Base-by-base conservation (phyloP, 2,888 invertebrate genomes). In the Metacarcinus magister region DNA sequence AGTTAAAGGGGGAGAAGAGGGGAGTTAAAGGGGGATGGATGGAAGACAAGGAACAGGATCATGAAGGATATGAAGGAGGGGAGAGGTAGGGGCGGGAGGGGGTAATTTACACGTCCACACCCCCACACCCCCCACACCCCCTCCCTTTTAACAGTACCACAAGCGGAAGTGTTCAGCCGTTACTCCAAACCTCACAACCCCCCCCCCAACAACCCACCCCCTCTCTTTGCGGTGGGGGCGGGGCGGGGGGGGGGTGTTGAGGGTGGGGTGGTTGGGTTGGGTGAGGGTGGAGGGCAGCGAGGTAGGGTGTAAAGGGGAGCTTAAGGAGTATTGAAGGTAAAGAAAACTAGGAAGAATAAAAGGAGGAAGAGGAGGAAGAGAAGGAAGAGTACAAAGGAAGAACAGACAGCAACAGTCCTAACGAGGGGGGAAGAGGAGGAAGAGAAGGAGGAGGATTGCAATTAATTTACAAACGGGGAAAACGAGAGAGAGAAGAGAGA, bases 131-230 rank as follows among this genome's bases (percentile, higher is more conserved):
- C 23, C 19, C 23, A 5, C 19, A 2, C 67, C 19, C 67, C 67
- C n/a, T n/a, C 67, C 67, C 75, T 75, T n/a, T 75, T 19, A 75
- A n/a, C n/a, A 75, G 75, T 75, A 75, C 75, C n/a, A 75, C 75
- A 75, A 75, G 75, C 75, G 75, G 75, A 75, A 75, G 75, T 75
- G 8, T 4, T 23, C n/a, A 28, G 75, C 75, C 75, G 75, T 75
- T 75, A 75, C 75, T 75, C 23, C 75, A 75, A n/a, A 28, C 28
- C 4, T 8, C 75, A n/a, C 75, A n/a, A 0, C 75, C 4, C n/a
- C n/a, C n/a, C 75, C n/a, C 75, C n/a, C 28, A 23, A n/a, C 10
- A 3, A 13, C 75, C n/a, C 75, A 7, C 67, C n/a, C 4, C 75
- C n/a, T n/a, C 19, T 28, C 75, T 75, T 28, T 75, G n/a, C 28